These are phyloP conservation scores for Dichetophora obliterata DNA, from an alignment of 2,888 invertebrate genomes.

Conservation along the genomic window DNA sequence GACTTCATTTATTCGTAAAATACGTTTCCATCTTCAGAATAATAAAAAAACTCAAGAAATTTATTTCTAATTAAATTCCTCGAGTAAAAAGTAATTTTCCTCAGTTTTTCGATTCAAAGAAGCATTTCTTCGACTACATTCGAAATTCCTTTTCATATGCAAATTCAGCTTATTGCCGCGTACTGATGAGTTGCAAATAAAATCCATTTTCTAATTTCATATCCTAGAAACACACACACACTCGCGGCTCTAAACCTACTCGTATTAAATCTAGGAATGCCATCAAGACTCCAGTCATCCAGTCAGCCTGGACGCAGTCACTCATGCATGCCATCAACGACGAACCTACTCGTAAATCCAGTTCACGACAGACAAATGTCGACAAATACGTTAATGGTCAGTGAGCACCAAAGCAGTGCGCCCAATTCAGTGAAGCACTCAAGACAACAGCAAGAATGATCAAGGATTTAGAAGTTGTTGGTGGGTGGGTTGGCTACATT, in stretches of 20 bases:
- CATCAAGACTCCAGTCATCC: neutral
- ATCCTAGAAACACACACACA: conserved; percentile 15
- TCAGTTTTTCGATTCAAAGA: conserved; percentile 2
- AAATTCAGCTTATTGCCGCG: conserved; percentile 6
- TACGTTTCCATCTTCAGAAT: neutral
- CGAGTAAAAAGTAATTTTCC: conserved; percentile 31
- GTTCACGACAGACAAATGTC: conserved; percentile 18
- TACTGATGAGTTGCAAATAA: neutral
- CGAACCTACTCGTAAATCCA: conserved; percentile 16
- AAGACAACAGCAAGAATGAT: neutral
- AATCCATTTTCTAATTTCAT: conserved; percentile 33
- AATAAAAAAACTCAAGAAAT: neutral
- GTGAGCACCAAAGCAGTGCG: neutral
- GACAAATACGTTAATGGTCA: conserved; percentile 36
- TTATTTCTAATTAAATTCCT: conserved; percentile 34
- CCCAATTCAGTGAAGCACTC: neutral
- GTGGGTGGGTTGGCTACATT: neutral
- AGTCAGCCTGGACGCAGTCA: conserved; percentile 12
- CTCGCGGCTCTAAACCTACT: neutral
- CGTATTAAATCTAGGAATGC: neutral
- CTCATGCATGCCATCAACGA: conserved; percentile 26
- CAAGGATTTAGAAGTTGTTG: neutral
- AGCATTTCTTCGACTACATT: conserved; percentile 14
- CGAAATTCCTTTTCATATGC: conserved; percentile 30
- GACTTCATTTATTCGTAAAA: neutral